These are phyloP conservation scores for Chamaedrilus cognettii DNA, from an alignment of 2,888 invertebrate species.

Conservation along the genomic window DNA sequence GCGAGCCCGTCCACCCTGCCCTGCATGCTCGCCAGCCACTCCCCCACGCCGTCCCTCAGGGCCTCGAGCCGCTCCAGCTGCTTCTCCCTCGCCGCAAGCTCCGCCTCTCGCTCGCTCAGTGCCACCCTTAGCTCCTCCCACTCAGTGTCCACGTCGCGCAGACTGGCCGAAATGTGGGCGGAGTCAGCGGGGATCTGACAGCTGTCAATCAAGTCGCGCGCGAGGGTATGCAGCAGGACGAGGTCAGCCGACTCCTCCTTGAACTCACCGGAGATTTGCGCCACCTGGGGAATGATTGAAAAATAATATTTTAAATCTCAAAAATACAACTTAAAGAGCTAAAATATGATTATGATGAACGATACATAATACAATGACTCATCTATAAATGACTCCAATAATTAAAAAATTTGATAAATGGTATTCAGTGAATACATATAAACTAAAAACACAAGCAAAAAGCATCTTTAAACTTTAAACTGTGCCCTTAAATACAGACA, in stretches of 20 bases:
- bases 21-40: slow-evolving; percentile 85
- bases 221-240: slow-evolving; percentile 9
- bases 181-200: slow-evolving; percentile 4
- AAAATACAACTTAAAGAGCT: no score
- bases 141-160: slow-evolving; percentile 41
- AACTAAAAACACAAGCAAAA: no score
- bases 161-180: slow-evolving; percentile 48
- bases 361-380: no score
- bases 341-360: no score
- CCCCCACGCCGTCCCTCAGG: slow-evolving; percentile 77
- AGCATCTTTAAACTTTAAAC: no score
- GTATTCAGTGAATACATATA: no score
- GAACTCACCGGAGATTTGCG: slow-evolving; percentile 13
- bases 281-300: background rate
- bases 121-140: slow-evolving; percentile 64
- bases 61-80: slow-evolving; percentile 84
- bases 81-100: slow-evolving; percentile 81
- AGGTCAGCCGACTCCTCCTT: slow-evolving; percentile 19
- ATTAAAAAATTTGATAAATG: no score
- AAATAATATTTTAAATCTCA: no score
- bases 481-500: no score
- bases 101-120: slow-evolving; percentile 81
- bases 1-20: slow-evolving; percentile 74
- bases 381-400: no score
- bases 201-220: slow-evolving; percentile 9